phyloP scores from a whole-genome alignment of 2,888 invertebrate species.

The Synanthedon vespiformis region DNA sequence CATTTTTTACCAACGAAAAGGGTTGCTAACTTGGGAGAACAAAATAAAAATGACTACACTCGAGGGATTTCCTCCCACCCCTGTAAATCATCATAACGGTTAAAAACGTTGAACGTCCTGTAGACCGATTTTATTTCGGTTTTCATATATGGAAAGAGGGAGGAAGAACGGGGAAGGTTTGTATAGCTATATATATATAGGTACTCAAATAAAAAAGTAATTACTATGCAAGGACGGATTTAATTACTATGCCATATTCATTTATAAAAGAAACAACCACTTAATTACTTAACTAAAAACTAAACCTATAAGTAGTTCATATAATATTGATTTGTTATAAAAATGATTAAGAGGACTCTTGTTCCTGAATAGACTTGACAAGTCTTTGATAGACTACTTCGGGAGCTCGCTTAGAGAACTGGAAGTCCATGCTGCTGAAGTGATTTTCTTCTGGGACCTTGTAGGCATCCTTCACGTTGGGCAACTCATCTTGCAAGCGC shows the following conservation, averaged over 20 bases:
- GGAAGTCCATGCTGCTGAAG: slow-evolving; percentile 59
- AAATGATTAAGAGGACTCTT: slow-evolving; percentile 7
- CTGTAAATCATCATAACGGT: no score
- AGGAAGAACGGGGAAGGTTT: no score
- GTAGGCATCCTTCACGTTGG: slow-evolving; percentile 65
- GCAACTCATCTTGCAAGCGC: slow-evolving; percentile 64
- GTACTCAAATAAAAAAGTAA: background rate
- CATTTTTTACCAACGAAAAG: no score
- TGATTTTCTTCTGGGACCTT: slow-evolving; percentile 60
- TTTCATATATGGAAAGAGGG: no score
- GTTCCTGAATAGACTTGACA: slow-evolving; percentile 38
- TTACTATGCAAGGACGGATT: slow-evolving; percentile 27
- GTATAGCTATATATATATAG: no score
- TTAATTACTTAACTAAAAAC: slow-evolving; percentile 14
- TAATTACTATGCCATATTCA: slow-evolving; percentile 19
- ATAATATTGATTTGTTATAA: slow-evolving; percentile 3
- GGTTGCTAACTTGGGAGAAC: no score
- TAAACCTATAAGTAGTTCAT: slow-evolving; percentile 7
- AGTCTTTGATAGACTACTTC: slow-evolving; percentile 42
- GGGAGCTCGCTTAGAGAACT: slow-evolving; percentile 45
- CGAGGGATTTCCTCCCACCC: no score
- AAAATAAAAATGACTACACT: no score
- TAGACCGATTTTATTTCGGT: no score
- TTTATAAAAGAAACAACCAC: slow-evolving; percentile 5
- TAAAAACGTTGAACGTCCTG: no score